Conservation (phyloP, 2,113 vertebrate species). For the Colinus virginianus region DNA sequence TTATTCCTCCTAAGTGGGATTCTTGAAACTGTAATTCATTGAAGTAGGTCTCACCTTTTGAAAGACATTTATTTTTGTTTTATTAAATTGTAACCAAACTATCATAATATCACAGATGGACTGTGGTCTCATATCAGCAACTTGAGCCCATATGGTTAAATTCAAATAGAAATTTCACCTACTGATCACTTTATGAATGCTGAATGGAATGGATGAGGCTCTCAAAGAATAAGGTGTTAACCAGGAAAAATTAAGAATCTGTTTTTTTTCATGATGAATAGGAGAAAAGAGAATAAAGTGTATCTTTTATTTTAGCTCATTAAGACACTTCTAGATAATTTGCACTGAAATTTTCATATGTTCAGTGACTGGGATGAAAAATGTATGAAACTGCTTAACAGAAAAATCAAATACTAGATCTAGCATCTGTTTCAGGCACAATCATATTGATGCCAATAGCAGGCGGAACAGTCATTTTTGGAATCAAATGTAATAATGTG, state of each 20-base stretch:
- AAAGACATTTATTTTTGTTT: neutral
- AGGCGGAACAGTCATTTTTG: neutral
- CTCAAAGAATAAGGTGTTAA: neutral
- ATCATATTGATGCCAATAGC: neutral
- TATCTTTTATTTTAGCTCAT: neutral
- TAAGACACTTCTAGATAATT: neutral
- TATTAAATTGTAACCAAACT: neutral
- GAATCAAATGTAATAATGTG: constrained; percentile 47
- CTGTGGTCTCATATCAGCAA: neutral
- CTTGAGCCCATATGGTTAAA: neutral
- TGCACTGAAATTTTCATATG: neutral
- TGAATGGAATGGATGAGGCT: neutral
- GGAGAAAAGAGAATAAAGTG: neutral
- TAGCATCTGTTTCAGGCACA: constrained; percentile 10
- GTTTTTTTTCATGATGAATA: neutral
- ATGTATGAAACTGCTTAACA: neutral
- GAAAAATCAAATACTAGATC: neutral
- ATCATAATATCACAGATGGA: neutral
- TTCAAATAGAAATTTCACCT: neutral
- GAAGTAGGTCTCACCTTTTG: neutral
- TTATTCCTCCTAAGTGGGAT: neutral
- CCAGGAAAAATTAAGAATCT: neutral
- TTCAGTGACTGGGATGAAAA: neutral
- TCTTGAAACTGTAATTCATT: neutral
- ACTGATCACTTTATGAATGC: neutral